A percentile compares a stretch with the other conserved stretches of the same genome.
phyloP scores from a whole-genome alignment of 2,797 vertebrate genomes.

The Microcaecilia unicolor region DNA sequence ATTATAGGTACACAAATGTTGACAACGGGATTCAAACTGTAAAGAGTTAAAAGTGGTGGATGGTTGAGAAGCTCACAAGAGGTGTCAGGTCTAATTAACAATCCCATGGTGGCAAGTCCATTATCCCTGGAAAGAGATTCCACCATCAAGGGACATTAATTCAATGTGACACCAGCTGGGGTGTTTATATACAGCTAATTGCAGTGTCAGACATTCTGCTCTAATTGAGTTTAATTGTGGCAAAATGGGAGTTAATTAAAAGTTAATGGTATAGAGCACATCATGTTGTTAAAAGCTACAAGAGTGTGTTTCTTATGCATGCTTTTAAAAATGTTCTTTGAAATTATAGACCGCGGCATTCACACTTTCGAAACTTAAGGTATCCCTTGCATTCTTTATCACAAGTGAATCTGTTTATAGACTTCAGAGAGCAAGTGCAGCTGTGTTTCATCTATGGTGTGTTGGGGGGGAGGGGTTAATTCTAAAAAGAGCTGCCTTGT shows the following conservation, averaged over 20 bases:
- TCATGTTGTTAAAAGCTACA: constrained; percentile 22
- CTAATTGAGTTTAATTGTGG: constrained; percentile 72
- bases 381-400: background rate
- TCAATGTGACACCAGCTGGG: constrained; percentile 36
- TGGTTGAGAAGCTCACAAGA: background rate
- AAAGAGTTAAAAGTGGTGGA: too few species aligned
- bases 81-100: constrained; percentile 32
- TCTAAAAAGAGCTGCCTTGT: too few species aligned
- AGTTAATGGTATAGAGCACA: constrained; percentile 58
- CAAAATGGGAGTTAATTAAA: constrained; percentile 77
- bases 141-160: constrained; percentile 38
- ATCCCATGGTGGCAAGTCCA: constrained; percentile 21
- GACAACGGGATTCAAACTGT: too few species aligned
- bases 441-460: background rate
- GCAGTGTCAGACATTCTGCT: constrained; percentile 67
- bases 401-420: background rate
- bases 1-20: too few species aligned
- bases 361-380: constrained; percentile 25
- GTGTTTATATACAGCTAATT: constrained; percentile 50
- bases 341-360: constrained; percentile 14
- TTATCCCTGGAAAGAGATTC: constrained; percentile 31
- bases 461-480: too few species aligned
- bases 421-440: background rate
- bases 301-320: constrained; percentile 26
- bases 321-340: constrained; percentile 29